A percentile compares a stretch with the other conserved stretches of the same genome.
These are phyloP conservation scores for Drosophila ohnishii DNA, from an alignment of 1,140 invertebrate genomes.

Conservation along the genomic window DNA sequence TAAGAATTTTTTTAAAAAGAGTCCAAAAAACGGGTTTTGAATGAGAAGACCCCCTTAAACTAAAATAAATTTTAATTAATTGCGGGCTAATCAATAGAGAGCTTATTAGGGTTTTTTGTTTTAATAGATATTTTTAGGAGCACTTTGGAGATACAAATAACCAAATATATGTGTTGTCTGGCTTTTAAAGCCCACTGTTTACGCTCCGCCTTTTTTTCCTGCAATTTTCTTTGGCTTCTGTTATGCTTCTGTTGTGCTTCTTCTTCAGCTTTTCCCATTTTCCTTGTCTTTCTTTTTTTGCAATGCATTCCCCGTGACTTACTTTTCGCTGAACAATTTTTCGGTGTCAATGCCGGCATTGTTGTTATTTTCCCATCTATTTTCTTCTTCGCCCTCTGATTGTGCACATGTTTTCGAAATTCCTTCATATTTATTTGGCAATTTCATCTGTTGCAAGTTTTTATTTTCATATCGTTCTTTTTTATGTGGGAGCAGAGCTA, in stretches of 20 bases:
- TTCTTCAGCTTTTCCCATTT: constrained; percentile 12
- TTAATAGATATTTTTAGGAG: constrained; percentile 12
- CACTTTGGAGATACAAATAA: constrained; percentile 11
- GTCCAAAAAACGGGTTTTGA: too few relatives aligned
- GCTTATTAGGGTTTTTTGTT: constrained; percentile 12
- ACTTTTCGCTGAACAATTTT: constrained; percentile 52
- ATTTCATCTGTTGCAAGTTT: constrained; percentile 45
- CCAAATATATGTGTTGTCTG: background rate
- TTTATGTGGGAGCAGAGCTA: constrained; percentile 30
- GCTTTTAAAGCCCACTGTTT: constrained; percentile 15
- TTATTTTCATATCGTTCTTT: constrained; percentile 29
- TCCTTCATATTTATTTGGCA: constrained; percentile 46
- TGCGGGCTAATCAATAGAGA: constrained; percentile 59
- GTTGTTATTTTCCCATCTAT: constrained; percentile 25
- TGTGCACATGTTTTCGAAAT: constrained; percentile 40
- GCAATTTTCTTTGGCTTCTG: constrained; percentile 40
- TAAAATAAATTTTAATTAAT: constrained; percentile 77
- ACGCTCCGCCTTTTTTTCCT: constrained; percentile 16
- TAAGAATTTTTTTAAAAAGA: too few relatives aligned
- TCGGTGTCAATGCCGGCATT: constrained; percentile 65
- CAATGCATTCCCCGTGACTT: constrained; percentile 53
- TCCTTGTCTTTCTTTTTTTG: constrained; percentile 6
- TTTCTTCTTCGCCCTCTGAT: background rate
- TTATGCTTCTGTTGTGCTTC: constrained; percentile 11
- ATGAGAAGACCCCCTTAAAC: too few relatives aligned